Percentiles rank a stretch among this genome's conserved stretches.
Evolutionary conservation across 2,113 vertebrate species (phyloP).

Genomic region (Hyla sarda): DNA sequence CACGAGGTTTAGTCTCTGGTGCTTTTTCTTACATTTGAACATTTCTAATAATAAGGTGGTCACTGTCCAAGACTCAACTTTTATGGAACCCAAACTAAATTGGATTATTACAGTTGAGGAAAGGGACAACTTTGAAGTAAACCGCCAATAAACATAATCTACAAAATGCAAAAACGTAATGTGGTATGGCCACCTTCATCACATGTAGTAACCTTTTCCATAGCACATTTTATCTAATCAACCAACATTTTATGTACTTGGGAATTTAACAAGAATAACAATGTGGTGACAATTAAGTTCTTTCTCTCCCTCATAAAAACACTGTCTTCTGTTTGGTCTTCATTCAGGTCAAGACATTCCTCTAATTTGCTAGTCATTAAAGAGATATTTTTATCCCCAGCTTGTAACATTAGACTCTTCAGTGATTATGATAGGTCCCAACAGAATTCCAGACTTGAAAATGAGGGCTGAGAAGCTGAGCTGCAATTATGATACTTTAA

Average conservation of each 20-base stretch:
- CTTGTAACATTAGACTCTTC: constrained; percentile 85
- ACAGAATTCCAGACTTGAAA: constrained; percentile 83
- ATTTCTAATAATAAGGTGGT: background rate
- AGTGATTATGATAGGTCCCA: constrained; percentile 87
- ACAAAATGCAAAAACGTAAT: constrained; percentile 64
- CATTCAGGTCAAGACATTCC: constrained; percentile 82
- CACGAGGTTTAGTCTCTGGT: background rate
- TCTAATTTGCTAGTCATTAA: constrained; percentile 88
- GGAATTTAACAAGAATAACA: constrained; percentile 77
- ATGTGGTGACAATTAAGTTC: constrained; percentile 76
- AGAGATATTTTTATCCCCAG: constrained; percentile 86
- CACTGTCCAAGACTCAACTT: constrained; percentile 3
- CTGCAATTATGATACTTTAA: constrained; percentile 92
- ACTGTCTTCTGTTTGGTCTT: constrained; percentile 79
- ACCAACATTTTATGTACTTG: constrained; percentile 70
- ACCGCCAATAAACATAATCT: constrained; percentile 64
- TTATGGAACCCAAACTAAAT: constrained; percentile 15
- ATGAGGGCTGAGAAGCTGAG: constrained; percentile 79
- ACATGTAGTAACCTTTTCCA: constrained; percentile 65
- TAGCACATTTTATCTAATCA: constrained; percentile 75
- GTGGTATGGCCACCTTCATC: constrained; percentile 64
- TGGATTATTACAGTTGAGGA: constrained; percentile 23
- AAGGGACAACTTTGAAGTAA: constrained; percentile 37
- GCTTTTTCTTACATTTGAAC: background rate
- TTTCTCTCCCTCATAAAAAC: constrained; percentile 74